A percentile compares a stretch with the other conserved stretches of the same genome.
These are phyloP conservation scores for Cherax destructor DNA, from an alignment of 1,140 invertebrate species.

Conservation along the genomic window DNA sequence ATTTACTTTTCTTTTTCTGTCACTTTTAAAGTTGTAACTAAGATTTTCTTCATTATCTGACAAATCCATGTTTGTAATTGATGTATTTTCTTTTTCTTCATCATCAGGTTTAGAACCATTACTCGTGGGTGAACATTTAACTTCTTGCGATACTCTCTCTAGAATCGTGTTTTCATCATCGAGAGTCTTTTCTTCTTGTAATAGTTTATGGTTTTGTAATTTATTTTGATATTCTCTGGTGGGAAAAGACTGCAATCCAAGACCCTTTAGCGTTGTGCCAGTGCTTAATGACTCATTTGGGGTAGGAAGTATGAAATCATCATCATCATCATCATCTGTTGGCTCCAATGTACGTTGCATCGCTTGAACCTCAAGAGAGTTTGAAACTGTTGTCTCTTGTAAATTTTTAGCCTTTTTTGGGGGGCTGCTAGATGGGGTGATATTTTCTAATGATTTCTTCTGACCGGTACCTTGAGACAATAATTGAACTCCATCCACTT, in stretches of 20 bases:
- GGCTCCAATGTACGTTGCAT: neutral
- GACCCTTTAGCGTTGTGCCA: neutral
- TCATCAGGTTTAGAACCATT: neutral
- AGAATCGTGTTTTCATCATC: neutral
- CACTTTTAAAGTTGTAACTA: neutral
- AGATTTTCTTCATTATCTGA: neutral
- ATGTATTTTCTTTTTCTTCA: neutral
- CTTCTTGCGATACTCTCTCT: neutral
- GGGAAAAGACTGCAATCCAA: neutral
- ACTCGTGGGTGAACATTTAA: neutral
- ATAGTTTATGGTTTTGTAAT: neutral
- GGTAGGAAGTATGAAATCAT: neutral
- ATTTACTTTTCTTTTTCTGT: slow-evolving; percentile 11
- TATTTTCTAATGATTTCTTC: neutral
- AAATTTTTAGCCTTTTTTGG: neutral
- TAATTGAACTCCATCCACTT: neutral
- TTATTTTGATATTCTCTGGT: neutral
- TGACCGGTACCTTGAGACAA: neutral
- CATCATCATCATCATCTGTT: neutral
- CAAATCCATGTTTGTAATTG: neutral
- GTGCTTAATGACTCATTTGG: neutral
- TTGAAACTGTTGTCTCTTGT: neutral
- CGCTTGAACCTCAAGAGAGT: neutral
- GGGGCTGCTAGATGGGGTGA: neutral
- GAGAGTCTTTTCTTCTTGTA: neutral